Base-by-base conservation (phyloP, 2,797 vertebrate species). In the Cirrhinus molitorella region DNA sequence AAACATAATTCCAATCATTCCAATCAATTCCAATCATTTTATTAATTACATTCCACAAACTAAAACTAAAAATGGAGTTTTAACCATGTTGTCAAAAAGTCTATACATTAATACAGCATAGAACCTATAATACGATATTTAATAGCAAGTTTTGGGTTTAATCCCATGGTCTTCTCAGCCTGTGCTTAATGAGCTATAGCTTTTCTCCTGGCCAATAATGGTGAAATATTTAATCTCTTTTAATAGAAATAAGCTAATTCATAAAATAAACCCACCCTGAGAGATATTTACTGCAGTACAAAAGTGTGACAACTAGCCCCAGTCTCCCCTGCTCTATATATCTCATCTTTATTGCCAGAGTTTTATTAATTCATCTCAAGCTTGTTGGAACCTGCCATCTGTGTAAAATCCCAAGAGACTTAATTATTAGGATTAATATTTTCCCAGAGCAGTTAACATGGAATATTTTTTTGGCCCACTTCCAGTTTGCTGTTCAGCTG, bases 361-460 rank as follows among this genome's bases (percentile, higher is more conserved):
- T 45, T 34, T 74, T n/a, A 34, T 28, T n/a, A 55, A 37, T 57
- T 57, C 13, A 40, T 59, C 34, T 75, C 25, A 63, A 63, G 25
- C 59, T 55, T 40, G 12, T 34, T 66, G 19, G 13, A 79, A 67
- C 21, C 34, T 68, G 79, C 21, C 79, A 59, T 71, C 49, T 70
- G 79, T 17, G 2, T 31, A 90, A 90, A 87, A 84, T 89, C 92
- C 90, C 92, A 73, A 80, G 93, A 93, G 93, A 92, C 92, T 91
- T 92, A 92, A 94, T 95, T 94, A 94, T 94, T 92, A 90, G 89
- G 88, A 91, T 21, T 80, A 19, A 80, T 47, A 57, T 70, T 71
- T 45, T 59, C 79, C 37, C 51, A 61, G 25, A 34, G 53, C 66
- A 71, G 67, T 80, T 47, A 71, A 31, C 34, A 55, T 19, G 40